Evolutionary conservation across 1,140 invertebrate genomes (phyloP), one percentile per base, ranked within the genome.

Genomic region (Globodera rostochiensis): DNA sequence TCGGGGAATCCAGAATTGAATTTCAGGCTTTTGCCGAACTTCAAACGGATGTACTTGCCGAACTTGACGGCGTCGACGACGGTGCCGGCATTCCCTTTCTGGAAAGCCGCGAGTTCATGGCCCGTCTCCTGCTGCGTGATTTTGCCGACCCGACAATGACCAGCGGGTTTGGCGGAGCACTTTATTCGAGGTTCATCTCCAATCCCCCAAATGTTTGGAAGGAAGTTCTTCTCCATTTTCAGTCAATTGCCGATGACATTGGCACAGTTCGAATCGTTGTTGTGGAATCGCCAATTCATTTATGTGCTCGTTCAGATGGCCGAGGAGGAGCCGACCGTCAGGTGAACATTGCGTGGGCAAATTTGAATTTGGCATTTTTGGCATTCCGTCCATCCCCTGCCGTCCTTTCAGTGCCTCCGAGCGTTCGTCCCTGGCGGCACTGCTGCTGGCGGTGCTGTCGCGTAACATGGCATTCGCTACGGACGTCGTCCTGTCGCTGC

Each of bases 11-110:
- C 36, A 36, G 2, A 36, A 36, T 36, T 3, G 1, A 36, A 2
- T 36, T 90, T 86, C 3, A 89, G 93, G 97, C 97, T 4, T 99
- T 99, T 93, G 96, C 96, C 21, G 97, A 99, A 91, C 92, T 99
- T 19, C 97, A 99, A 92, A 99, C 97, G 3, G 97, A 98, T 91
- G 98, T 99, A 95, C 98, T 99, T 94, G 96, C 95, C 71, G 97
- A 98, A 91, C 92, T 99, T 84, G 97, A 95, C 53, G 96, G 98
- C 91, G 92, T 98, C 80, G 95, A 96, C 91, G 95, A 95, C 83
- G 77, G 77, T 25, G 94, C 95, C 9, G 96, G 96, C 3, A 98
- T 98, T 86, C 96, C 97, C 6, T 96, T 95, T 8, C 91, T 97
- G 67, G 95, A 98, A 91, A 96, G 97, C 89, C 94, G 95, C 75